These are phyloP conservation scores for Tigriopus californicus DNA, from an alignment of 2,888 invertebrate genomes.

Conservation along the genomic window DNA sequence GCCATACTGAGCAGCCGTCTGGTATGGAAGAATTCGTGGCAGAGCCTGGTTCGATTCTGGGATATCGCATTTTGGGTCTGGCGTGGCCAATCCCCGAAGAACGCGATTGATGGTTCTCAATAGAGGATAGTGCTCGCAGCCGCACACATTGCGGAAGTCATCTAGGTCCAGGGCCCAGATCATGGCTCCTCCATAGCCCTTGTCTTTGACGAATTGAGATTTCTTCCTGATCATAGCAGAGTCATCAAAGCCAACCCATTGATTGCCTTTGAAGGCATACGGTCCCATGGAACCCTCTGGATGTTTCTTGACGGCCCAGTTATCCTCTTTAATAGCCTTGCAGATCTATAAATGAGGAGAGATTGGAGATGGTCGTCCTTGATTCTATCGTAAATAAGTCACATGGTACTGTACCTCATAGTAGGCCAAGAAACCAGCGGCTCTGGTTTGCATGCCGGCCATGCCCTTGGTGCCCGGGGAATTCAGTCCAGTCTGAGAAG, in stretches of 20 bases:
- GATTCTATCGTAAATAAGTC: no score
- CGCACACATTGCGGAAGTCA: conserved; percentile 58
- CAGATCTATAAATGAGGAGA: conserved; percentile 34
- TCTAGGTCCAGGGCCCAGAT: conserved; percentile 78
- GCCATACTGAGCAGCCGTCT: no score
- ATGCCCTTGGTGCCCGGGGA: conserved; percentile 56
- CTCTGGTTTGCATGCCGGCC: conserved; percentile 65
- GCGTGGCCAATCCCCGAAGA: conserved; percentile 27
- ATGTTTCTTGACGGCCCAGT: conserved; percentile 24
- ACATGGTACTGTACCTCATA: conserved; percentile 52
- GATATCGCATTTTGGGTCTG: no score
- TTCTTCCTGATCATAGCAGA: conserved; percentile 44
- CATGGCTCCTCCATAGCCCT: conserved; percentile 69
- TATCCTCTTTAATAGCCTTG: conserved; percentile 23
- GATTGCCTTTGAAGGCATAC: conserved; percentile 63
- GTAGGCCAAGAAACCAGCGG: conserved; percentile 67
- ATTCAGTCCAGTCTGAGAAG: conserved; percentile 45
- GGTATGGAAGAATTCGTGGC: no score
- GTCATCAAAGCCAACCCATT: conserved; percentile 83
- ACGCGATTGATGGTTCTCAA: conserved; percentile 52
- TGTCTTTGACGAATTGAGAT: conserved; percentile 51
- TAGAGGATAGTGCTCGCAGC: conserved; percentile 58
- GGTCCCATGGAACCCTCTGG: conserved; percentile 33
- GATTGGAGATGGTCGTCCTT: no score
- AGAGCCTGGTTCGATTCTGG: no score